These are phyloP conservation scores for Bombus pascuorum DNA, from an alignment of 1,140 invertebrate species.

Conservation along the genomic window DNA sequence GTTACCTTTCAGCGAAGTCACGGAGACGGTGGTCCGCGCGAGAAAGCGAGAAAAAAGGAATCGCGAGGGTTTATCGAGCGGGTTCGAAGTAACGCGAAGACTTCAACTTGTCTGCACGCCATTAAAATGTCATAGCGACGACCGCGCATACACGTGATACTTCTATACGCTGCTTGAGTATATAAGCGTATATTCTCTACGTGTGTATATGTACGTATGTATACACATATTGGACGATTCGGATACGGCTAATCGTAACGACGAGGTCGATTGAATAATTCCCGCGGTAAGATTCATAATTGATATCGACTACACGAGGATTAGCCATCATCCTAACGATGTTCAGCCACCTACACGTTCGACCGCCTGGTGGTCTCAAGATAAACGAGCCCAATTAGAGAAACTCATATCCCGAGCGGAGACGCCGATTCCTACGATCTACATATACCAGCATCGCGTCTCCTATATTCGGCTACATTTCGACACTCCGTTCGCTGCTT, in stretches of 20 bases:
- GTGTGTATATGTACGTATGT: not conserved
- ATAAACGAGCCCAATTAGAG: constrained; percentile 61
- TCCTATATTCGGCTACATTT: constrained; percentile 17
- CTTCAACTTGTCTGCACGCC: constrained; percentile 62
- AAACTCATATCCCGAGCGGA: constrained; percentile 46
- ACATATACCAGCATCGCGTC: too few species aligned
- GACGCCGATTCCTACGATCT: constrained; percentile 4
- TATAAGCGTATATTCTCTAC: not conserved
- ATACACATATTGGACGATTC: constrained; percentile 27
- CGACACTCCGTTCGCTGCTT: constrained; percentile 43
- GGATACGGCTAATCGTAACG: constrained; percentile 53
- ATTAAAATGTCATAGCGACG: constrained; percentile 62
- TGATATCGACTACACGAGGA: constrained; percentile 55
- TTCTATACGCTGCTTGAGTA: too few species aligned
- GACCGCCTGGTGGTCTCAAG: constrained; percentile 39
- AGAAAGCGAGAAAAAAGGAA: constrained; percentile 14
- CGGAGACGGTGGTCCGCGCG: not conserved
- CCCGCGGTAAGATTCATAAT: constrained; percentile 54
- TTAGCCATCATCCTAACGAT: constrained; percentile 3
- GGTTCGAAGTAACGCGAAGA: constrained; percentile 53
- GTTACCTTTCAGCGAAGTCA: constrained; percentile 15
- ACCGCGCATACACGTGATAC: not conserved
- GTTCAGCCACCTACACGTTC: constrained; percentile 1
- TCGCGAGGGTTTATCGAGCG: constrained; percentile 51
- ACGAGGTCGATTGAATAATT: constrained; percentile 63